Evolutionary conservation across 2,113 vertebrate species (phyloP).

Genomic region (Puffinus mauretanicus): DNA sequence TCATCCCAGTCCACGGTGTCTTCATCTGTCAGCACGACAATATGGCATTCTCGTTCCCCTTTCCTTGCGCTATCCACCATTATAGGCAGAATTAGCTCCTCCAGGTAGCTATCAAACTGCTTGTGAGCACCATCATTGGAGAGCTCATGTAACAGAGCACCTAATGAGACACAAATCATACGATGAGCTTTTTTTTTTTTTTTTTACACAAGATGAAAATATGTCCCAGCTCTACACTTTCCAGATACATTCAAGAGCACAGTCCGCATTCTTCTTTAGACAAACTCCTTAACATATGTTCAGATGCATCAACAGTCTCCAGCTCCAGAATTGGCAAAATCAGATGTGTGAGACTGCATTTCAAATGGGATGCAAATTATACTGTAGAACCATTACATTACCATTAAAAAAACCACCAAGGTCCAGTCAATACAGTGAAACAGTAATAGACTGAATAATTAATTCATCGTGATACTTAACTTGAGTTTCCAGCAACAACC

Average conservation of each 20-base stretch:
- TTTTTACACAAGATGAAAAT: neutral
- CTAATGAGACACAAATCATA: slow-evolving; percentile 43
- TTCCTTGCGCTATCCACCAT: slow-evolving; percentile 94
- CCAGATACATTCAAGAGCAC: neutral
- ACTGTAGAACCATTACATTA: neutral
- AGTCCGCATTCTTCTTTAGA: neutral
- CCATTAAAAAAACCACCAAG: neutral
- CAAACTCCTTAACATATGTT: neutral
- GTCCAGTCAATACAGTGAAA: neutral
- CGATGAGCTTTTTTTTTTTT: neutral
- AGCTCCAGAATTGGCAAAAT: neutral
- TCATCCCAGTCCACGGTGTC: slow-evolving; percentile 97
- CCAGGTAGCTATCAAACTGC: slow-evolving; percentile 93
- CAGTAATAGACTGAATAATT: neutral
- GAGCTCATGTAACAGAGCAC: slow-evolving; percentile 92
- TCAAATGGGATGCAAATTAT: neutral
- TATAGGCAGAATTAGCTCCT: slow-evolving; percentile 92
- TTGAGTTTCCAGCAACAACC: neutral
- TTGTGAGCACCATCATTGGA: slow-evolving; percentile 92
- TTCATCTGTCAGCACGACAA: slow-evolving; percentile 92
- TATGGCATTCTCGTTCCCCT: slow-evolving; percentile 92
- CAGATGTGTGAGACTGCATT: neutral
- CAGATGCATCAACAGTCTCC: neutral
- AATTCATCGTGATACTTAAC: neutral
- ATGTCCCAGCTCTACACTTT: neutral